Percentiles rank a stretch among this genome's conserved stretches.
Evolutionary conservation across 2,113 vertebrate genomes (phyloP).

Genomic region (Tor tambroides): DNA sequence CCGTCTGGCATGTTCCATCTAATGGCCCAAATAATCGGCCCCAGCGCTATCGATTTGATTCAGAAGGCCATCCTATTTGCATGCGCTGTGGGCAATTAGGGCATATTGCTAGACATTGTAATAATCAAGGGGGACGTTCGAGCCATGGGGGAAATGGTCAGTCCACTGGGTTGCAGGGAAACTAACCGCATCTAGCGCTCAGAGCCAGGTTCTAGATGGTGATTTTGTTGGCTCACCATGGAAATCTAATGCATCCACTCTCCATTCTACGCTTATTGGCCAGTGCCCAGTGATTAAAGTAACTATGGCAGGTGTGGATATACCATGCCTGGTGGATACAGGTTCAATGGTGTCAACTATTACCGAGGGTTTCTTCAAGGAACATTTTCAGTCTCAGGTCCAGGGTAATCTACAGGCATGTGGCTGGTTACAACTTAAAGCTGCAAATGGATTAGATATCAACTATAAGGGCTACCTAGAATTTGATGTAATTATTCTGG

Average conservation of each 20-base stretch:
- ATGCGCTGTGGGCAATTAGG: neutral
- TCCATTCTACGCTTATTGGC: neutral
- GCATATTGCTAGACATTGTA: neutral
- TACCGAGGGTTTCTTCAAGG: neutral
- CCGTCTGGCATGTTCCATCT: no score
- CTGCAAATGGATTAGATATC: neutral
- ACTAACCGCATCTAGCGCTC: neutral
- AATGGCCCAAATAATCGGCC: neutral
- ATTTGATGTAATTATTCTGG: neutral
- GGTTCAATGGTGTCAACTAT: neutral
- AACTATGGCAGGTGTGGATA: neutral
- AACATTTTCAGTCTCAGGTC: neutral
- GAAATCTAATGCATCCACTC: neutral
- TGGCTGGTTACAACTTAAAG: neutral
- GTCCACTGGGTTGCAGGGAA: neutral
- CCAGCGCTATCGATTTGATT: neutral
- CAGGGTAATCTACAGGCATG: neutral
- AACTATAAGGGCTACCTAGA: neutral
- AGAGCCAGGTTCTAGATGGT: neutral
- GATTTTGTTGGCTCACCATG: neutral
- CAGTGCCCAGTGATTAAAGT: neutral
- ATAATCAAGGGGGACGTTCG: neutral
- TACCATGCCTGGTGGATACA: neutral
- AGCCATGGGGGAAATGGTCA: neutral
- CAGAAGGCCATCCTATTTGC: neutral